Conservation (phyloP, 2,888 invertebrate species). For the Amphipoea lucens region DNA sequence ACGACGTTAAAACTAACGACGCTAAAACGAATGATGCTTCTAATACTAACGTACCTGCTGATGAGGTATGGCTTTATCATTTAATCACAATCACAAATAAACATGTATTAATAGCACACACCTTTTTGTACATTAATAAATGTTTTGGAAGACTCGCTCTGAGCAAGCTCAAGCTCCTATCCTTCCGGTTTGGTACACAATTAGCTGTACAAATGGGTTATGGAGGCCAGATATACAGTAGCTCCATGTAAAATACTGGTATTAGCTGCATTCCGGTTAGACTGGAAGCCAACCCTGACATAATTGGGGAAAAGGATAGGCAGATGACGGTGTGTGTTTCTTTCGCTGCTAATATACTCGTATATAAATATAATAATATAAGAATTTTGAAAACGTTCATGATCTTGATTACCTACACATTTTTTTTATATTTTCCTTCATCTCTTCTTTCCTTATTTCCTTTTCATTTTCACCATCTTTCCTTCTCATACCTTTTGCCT, state of each 20-base stretch:
- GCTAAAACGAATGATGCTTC: constrained; percentile 75
- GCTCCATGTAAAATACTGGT: neutral
- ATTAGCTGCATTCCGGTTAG: neutral
- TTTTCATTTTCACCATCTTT: neutral
- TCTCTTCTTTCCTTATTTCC: neutral
- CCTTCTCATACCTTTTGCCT: neutral
- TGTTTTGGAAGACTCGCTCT: neutral
- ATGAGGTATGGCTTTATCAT: constrained; percentile 69
- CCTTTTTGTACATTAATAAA: neutral
- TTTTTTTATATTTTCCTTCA: neutral
- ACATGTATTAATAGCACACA: neutral
- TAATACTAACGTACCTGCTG: constrained; percentile 76
- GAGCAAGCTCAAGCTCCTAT: no score
- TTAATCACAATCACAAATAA: neutral
- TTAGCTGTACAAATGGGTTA: no score
- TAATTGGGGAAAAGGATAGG: no score
- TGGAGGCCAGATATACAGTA: no score
- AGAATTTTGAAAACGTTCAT: neutral
- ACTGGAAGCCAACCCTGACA: neutral
- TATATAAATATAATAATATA: neutral
- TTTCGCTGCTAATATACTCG: no score
- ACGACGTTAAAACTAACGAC: constrained; percentile 78
- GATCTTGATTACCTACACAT: neutral
- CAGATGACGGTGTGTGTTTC: neutral
- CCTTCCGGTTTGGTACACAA: no score